phyloP scores from a whole-genome alignment of 2,113 vertebrate genomes.

The Albula goreensis region DNA sequence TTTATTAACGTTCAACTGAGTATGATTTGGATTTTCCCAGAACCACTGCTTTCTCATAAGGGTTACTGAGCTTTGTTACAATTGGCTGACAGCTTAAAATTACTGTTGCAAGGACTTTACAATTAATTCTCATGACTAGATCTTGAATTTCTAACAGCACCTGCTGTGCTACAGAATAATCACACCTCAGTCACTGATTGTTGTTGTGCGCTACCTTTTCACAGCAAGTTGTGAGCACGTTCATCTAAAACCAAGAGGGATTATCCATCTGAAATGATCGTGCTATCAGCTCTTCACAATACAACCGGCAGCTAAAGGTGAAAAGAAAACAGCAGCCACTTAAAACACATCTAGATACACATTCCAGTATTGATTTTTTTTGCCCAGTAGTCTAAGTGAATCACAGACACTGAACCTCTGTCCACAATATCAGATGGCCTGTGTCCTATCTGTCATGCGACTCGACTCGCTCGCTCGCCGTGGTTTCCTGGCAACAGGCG shows the following conservation, averaged over 20 bases:
- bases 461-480: slow-evolving; percentile 57
- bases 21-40: no score
- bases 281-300: neutral
- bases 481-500: slow-evolving; percentile 68
- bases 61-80: no score
- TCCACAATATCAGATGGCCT: slow-evolving; percentile 71
- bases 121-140: neutral
- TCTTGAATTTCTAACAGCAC: no score
- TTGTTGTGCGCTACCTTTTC: neutral
- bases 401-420: slow-evolving; percentile 62
- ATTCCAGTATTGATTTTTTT: slow-evolving; percentile 30
- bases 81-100: neutral
- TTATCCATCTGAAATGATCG: neutral
- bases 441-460: slow-evolving; percentile 66
- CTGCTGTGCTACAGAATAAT: neutral
- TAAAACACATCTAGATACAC: slow-evolving; percentile 29
- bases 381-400: slow-evolving; percentile 39
- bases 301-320: neutral
- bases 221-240: neutral
- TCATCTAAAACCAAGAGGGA: neutral
- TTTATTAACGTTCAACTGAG: no score
- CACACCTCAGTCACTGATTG: neutral
- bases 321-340: no score
- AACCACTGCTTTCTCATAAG: no score
- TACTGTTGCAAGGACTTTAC: slow-evolving; percentile 15